Base-by-base conservation (phyloP, 30 jellyfish, hydroid and myxozoan species). In the Aurelia aurita region DNA sequence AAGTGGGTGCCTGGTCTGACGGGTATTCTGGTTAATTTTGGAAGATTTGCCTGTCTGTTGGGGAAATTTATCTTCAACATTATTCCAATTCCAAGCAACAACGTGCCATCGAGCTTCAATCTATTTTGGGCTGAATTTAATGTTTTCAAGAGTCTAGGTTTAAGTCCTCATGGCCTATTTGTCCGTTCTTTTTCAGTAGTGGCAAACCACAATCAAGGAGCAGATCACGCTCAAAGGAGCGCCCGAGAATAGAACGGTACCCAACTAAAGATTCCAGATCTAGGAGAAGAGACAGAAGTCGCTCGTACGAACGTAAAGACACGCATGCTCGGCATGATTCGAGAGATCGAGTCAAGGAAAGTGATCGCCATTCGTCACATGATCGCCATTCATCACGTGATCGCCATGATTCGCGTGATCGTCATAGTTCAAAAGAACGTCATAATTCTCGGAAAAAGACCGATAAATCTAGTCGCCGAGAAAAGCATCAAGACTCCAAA, bases 251-350 rank as follows among this genome's bases (percentile, higher is more conserved):
- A 55, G 29, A 22, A 1, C 67, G 67, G 14, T 55, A 55, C 31
- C 27, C 25, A 2, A 13, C 29, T 14, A 55, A 55, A 55, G 67
- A 55, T 55, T 19, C 14, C 67, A 55, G 67, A 55, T n/a, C 25
- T 5, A 5, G 67, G 12, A 57, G 84, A 2, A 28, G 72, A 9
- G 88, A 77, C 22, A 77, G 88, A 44, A 63, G 76, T 39, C 78
- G 88, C 27, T 39, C 78, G 1, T 21, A 47, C 10, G 88, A 77
- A 9, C 70, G 88, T 8, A 58, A 63, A 6, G 26, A 53, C 28
- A 15, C 12, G 4, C 84, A 63, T 27, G 72, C 26, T 10, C 58
- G 84, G 19, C 51, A 47, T 27, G 63, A 60, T 28, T 72, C 85
- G 19, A 76, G 77, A 0, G 91, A 67, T 19, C 34, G 55, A 18